phyloP scores from a whole-genome alignment of 2,113 vertebrate genomes.

The Polypterus senegalus region DNA sequence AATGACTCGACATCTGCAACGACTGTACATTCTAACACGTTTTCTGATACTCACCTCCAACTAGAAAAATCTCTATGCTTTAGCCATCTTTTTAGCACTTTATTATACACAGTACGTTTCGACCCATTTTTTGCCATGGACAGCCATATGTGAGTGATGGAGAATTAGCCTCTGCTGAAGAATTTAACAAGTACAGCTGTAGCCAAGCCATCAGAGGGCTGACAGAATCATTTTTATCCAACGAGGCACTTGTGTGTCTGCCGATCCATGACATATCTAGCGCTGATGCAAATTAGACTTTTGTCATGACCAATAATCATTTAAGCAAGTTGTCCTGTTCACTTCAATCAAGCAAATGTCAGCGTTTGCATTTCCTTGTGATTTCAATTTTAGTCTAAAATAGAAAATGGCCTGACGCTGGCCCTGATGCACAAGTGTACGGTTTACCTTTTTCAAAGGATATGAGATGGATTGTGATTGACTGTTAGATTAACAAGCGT shows the following conservation, averaged over 20 bases:
- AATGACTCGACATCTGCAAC: too few relatives aligned
- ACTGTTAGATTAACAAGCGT: too few relatives aligned
- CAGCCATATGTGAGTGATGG: neutral
- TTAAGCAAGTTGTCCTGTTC: slow-evolving; percentile 11
- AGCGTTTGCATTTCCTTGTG: neutral
- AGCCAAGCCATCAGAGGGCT: slow-evolving; percentile 1
- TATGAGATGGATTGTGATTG: too few relatives aligned
- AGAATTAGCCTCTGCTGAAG: neutral
- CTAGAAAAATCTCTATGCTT: too few relatives aligned
- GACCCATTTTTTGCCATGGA: too few relatives aligned
- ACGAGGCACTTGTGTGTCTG: neutral
- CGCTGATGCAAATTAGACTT: slow-evolving; percentile 15
- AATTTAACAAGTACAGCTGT: neutral
- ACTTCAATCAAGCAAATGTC: slow-evolving; percentile 7
- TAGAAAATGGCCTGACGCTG: neutral
- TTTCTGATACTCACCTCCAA: too few relatives aligned
- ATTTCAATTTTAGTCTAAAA: neutral
- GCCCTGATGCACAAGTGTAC: neutral
- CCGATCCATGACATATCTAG: slow-evolving; percentile 4
- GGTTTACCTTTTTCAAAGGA: neutral
- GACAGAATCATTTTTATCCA: slow-evolving; percentile 10
- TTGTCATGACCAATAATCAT: slow-evolving; percentile 14
- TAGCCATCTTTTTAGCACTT: too few relatives aligned
- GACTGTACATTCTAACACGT: too few relatives aligned
- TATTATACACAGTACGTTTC: too few relatives aligned